A percentile compares a stretch with the other conserved stretches of the same genome.
Conservation (phyloP, 2,888 invertebrate species). For the Amiota communis region DNA sequence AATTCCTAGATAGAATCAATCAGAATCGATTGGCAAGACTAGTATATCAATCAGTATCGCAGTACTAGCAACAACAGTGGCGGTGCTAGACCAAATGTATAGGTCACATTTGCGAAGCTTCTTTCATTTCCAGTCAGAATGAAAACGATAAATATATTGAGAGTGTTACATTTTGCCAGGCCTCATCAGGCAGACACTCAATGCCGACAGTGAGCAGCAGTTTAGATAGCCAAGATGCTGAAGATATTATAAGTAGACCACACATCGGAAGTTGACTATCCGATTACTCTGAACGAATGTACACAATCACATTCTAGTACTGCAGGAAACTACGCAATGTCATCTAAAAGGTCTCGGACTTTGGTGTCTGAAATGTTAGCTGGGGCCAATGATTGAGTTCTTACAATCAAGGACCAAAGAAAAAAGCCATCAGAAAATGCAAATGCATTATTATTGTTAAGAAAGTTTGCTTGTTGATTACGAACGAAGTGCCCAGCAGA, state of each 20-base stretch:
- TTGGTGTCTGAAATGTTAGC: neutral
- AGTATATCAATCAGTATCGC: neutral
- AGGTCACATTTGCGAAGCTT: no score
- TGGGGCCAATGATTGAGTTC: neutral
- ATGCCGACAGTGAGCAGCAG: no score
- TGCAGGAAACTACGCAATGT: neutral
- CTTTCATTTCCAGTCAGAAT: no score
- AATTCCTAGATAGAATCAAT: neutral
- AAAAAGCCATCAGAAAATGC: neutral
- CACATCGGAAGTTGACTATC: neutral
- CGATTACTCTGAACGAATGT: neutral
- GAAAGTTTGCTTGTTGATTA: slow-evolving; percentile 4
- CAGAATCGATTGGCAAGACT: neutral
- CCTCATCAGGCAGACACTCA: no score
- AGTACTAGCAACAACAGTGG: no score
- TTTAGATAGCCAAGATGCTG: neutral
- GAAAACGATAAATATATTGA: no score
- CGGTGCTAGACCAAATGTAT: no score
- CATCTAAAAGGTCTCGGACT: neutral
- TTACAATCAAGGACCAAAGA: neutral
- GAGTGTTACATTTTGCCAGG: no score
- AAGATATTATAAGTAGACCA: neutral
- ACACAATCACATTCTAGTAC: neutral
- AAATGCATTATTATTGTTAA: slow-evolving; percentile 31
- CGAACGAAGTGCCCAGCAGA: slow-evolving; percentile 21